Evolutionary conservation across 2,113 vertebrate species (phyloP), one percentile per base, ranked within the genome.

Genomic region (Oreochromis niloticus): DNA sequence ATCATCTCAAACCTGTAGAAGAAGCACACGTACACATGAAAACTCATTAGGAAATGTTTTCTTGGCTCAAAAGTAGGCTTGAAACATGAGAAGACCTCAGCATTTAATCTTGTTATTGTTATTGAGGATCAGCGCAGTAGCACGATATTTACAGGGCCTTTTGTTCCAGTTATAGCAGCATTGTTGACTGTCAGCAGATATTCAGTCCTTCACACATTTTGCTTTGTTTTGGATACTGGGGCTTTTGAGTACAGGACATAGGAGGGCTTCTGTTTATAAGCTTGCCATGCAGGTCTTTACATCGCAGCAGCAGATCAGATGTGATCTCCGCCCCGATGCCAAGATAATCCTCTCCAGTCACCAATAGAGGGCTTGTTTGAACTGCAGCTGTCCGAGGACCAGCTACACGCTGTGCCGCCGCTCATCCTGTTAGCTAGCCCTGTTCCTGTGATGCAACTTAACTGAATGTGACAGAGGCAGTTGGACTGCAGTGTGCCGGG

Each of bases 1-100:
- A 99, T 92, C 94, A 95, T 97, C 57, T 98, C 97, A 87, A 95
- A 95, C 91, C 99, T 99, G 86, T 13, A 73, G 87, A 19, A 92
- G 52, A 73, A 12, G 85, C 39, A 85, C 46, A 19, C 22, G 19
- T 78, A 48, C 34, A 22, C 32, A n/a, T n/a, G 17, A 83, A 48
- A 34, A 22, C 16, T 55, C 3, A 39, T 32, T 22, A 43, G 32
- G 17, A 54, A 24, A 4, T 17, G 30, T 17, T 56, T 34, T 57
- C 4, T 56, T 56, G 7, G 36, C 22, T 36, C 11, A 75, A 12
- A 50, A 13, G 12, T 12, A 16, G 30, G 83, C 6, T 14, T 22
- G 0, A 59, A 52, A 50, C 9, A 46, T 16, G n/a, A n/a, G 16
- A 66, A 22, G 9, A 17, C 5, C 16, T 27, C 13, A 14, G 13